Base-by-base conservation (phyloP, 2,113 vertebrate genomes). In the Oncorhynchus keta region DNA sequence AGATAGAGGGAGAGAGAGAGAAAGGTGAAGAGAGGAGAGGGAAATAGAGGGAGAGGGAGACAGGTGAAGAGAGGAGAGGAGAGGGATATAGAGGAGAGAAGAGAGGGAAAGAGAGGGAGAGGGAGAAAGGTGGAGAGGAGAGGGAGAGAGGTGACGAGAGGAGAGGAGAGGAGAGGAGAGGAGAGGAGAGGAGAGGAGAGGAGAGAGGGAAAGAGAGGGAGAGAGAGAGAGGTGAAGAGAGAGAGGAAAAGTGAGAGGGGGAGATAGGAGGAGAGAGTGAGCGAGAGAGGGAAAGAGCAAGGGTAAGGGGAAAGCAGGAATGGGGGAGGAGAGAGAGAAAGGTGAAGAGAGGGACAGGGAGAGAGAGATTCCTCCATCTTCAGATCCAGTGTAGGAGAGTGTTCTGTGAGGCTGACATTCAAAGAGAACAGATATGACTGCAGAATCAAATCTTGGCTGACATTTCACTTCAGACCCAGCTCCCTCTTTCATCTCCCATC, bases 231-330 rank as follows among this genome's bases (percentile, higher is more conserved):
- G 62, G n/a, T 59, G 24, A 35, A 64, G 6, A 13, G 14, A 51
- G 72, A 30, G 5, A 32, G 48, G 51, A 26, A 20, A 32, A 6
- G 51, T 14, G 57, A 49, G 32, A 55, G 30, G 48, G 3, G 16
- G 67, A 49, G 49, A 57, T 64, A 74, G 75, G 76, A 70, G 76
- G 66, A 57, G 28, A 35, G 32, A 35, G 5, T 35, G 5, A 35
- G 32, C 32, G 32, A 45, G 39, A 45, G 8, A 11, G 8, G 8
- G 39, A 45, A 9, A 11, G 39, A 1, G 8, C 32, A 5, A 11
- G 7, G 8, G 7, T 9, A 9, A 9, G 8, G 8, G 39, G 8
- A 9, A 35, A 35, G 32, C 0, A 5, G 5, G 32, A 35, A 35
- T 35, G 32, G 32, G 32, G 32, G 2, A 8, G 7, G 7, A 39